Conservation (phyloP, 1,140 invertebrate species). For the Leucophenga varia region DNA sequence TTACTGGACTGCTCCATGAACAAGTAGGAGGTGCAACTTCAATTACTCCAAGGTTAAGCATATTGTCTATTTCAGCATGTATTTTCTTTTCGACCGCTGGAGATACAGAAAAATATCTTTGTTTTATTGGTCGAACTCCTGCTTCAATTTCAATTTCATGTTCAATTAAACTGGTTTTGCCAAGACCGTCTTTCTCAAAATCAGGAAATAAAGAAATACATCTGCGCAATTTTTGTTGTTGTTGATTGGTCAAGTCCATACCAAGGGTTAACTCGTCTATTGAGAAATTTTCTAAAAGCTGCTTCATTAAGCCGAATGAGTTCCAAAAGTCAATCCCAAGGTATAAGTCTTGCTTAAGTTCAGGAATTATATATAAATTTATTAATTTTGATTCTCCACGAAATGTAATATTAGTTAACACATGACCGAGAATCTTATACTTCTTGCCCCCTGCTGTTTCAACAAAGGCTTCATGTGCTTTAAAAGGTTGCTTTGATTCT, state of each 20-base stretch:
- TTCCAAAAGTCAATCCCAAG: too few species aligned
- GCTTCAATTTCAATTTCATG: constrained; percentile 5
- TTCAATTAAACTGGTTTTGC: constrained; percentile 7
- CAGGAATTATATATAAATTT: not conserved
- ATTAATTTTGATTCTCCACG: not conserved
- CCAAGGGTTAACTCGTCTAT: too few species aligned
- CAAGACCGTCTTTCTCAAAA: constrained; percentile 4
- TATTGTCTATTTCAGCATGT: constrained; percentile 5
- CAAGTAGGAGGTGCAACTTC: constrained; percentile 3
- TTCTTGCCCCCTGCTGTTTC: not conserved
- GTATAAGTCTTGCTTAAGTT: not conserved
- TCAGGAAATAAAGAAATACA: not conserved
- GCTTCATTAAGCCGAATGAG: not conserved
- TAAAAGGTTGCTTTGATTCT: not conserved
- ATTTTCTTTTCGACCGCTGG: constrained; percentile 8
- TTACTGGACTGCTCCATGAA: too few species aligned
- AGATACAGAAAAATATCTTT: constrained; percentile 10
- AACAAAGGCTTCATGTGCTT: not conserved
- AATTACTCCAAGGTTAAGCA: constrained; percentile 2
- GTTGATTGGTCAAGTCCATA: not conserved
- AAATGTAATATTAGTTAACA: not conserved
- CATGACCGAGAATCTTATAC: constrained; percentile 1
- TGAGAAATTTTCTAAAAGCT: not conserved
- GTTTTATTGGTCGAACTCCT: constrained; percentile 4
- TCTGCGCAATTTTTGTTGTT: not conserved